phyloP scores from a whole-genome alignment of 2,113 vertebrate species.

The Myiozetetes cayanensis region DNA sequence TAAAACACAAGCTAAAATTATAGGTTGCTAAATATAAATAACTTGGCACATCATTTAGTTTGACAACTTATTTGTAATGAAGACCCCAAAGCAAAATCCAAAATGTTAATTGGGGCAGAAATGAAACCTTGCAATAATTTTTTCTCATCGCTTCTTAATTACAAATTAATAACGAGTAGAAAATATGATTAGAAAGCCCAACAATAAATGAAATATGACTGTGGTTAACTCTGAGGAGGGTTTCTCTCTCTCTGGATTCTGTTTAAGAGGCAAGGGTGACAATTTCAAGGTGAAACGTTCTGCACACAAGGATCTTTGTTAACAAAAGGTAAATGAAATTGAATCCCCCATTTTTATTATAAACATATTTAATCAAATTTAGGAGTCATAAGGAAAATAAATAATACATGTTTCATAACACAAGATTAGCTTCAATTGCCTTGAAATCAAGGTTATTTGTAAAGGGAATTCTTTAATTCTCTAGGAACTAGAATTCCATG shows the following conservation, averaged over 20 bases:
- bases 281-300: background rate
- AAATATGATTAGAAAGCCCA: slow-evolving; percentile 1
- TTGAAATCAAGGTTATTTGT: background rate
- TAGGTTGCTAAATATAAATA: slow-evolving; percentile 47
- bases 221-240: background rate
- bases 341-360: background rate
- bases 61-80: slow-evolving; percentile 45
- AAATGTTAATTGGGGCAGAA: slow-evolving; percentile 57
- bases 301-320: background rate
- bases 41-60: slow-evolving; percentile 45
- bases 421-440: background rate
- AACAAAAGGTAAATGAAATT: background rate
- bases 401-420: background rate
- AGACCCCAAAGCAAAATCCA: slow-evolving; percentile 47
- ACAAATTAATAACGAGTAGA: background rate
- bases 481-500: background rate
- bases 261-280: background rate
- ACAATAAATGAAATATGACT: background rate
- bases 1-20: slow-evolving; percentile 53
- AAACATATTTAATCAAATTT: background rate
- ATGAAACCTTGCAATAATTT: slow-evolving; percentile 32
- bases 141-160: slow-evolving; percentile 42
- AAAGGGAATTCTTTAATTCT: background rate
- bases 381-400: background rate
- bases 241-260: background rate